A percentile compares a stretch with the other conserved stretches of the same genome.
Evolutionary conservation across 2,888 invertebrate species (phyloP).

Genomic region (Drosophila incognita): DNA sequence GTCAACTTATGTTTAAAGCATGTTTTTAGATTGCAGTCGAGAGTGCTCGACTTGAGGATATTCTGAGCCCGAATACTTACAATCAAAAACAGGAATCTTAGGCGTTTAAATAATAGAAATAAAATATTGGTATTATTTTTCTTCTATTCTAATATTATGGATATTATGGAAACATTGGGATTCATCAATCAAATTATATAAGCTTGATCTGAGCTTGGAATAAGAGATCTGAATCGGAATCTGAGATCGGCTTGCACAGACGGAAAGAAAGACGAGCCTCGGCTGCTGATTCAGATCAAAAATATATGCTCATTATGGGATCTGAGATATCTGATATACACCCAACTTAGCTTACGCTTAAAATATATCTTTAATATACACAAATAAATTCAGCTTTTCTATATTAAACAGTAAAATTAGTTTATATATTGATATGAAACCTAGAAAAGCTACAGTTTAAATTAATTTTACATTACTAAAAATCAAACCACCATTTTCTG

Average conservation of each 20-base stretch:
- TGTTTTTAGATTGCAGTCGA: neutral
- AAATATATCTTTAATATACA: too few relatives aligned
- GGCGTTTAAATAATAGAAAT: too few relatives aligned
- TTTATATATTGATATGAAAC: neutral
- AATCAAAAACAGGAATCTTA: neutral
- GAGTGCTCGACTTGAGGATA: neutral
- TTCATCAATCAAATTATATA: neutral
- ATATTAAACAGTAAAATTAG: too few relatives aligned
- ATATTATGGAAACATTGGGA: too few relatives aligned
- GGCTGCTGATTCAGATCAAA: neutral
- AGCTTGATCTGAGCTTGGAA: neutral
- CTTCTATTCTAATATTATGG: too few relatives aligned
- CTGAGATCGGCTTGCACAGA: neutral
- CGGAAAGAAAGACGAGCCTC: neutral
- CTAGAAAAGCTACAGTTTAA: fast-evolving
- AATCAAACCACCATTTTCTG: neutral
- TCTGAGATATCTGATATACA: neutral
- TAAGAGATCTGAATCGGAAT: neutral
- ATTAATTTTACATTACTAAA: neutral
- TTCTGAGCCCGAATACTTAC: neutral
- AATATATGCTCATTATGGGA: neutral
- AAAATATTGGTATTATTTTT: too few relatives aligned
- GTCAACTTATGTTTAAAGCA: neutral
- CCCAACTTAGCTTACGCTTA: too few relatives aligned
- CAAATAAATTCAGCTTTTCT: too few relatives aligned